Conservation (phyloP, 2,888 invertebrate genomes). For the Theretra japonica region DNA sequence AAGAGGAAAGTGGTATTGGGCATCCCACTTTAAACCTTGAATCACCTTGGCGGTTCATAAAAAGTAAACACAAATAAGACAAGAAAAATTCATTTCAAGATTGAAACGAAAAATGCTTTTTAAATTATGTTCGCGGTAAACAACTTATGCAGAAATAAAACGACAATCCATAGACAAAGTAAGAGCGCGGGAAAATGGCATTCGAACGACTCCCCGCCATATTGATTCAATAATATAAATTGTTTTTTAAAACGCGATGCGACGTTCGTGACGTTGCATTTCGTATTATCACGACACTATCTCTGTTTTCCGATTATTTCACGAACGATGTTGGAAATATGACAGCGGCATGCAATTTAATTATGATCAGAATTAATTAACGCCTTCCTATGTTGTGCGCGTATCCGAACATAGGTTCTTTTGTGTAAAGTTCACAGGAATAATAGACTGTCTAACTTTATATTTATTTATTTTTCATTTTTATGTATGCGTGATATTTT, state of each 20-base stretch:
- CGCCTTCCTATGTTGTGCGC: not conserved
- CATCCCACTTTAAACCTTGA: too few species aligned
- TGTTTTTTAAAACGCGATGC: constrained; percentile 16
- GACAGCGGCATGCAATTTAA: constrained; percentile 6
- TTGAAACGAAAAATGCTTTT: not conserved
- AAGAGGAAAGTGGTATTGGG: too few species aligned
- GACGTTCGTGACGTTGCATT: constrained; percentile 10
- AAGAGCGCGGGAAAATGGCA: constrained; percentile 7
- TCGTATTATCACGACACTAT: constrained; percentile 9
- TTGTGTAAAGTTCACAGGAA: not conserved
- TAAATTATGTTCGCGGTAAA: not conserved
- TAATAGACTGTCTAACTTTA: too few species aligned
- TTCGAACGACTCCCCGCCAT: not conserved
- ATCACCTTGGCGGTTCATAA: too few species aligned
- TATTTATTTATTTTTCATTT: too few species aligned
- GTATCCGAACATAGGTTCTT: not conserved
- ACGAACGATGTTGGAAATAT: not conserved
- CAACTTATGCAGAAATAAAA: not conserved
- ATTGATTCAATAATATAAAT: constrained; percentile 20
- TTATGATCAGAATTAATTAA: constrained; percentile 10
- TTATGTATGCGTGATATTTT: too few species aligned
- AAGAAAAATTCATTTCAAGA: too few species aligned
- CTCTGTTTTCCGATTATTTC: constrained; percentile 1
- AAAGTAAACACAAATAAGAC: too few species aligned
- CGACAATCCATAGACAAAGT: constrained; percentile 1